phyloP scores from a whole-genome alignment of 64 coral and sea anemone species.

The Montipora foliosa region DNA sequence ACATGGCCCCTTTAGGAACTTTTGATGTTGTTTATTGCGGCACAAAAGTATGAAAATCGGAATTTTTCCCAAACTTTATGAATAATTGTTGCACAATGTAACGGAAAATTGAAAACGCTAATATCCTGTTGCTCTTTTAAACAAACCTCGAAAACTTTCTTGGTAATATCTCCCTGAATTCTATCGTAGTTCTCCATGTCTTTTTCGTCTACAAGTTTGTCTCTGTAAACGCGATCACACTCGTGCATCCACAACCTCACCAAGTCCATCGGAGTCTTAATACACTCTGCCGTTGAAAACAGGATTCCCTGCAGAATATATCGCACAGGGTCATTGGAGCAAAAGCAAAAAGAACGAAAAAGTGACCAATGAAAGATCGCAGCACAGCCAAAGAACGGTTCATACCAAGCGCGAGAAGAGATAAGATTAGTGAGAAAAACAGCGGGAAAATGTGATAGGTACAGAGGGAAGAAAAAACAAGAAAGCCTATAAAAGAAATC shows the following conservation, averaged over 20 bases:
- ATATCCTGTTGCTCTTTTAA: neutral
- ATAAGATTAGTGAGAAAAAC: neutral
- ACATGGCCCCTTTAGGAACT: too few relatives aligned
- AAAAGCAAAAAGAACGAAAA: neutral
- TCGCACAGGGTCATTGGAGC: neutral
- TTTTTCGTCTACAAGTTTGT: conserved; percentile 92
- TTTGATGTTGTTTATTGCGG: too few relatives aligned
- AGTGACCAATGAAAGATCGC: neutral
- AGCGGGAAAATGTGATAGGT: neutral
- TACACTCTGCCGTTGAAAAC: conserved; percentile 84
- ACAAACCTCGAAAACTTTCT: conserved; percentile 96
- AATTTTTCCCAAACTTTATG: too few relatives aligned
- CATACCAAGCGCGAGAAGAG: neutral
- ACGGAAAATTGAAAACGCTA: too few relatives aligned
- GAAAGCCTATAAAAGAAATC: neutral
- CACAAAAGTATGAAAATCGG: too few relatives aligned
- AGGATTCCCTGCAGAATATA: conserved; percentile 79
- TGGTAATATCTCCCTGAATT: conserved; percentile 87
- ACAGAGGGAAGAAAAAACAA: neutral
- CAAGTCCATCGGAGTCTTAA: conserved; percentile 93
- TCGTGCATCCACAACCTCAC: conserved; percentile 99
- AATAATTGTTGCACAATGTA: too few relatives aligned
- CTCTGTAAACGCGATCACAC: conserved; percentile 95
- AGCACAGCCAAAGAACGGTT: too few relatives aligned
- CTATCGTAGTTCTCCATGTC: conserved; percentile 98